Evolutionary conservation across 2,113 vertebrate genomes (phyloP).

Genomic region (Tachysurus fulvidraco): DNA sequence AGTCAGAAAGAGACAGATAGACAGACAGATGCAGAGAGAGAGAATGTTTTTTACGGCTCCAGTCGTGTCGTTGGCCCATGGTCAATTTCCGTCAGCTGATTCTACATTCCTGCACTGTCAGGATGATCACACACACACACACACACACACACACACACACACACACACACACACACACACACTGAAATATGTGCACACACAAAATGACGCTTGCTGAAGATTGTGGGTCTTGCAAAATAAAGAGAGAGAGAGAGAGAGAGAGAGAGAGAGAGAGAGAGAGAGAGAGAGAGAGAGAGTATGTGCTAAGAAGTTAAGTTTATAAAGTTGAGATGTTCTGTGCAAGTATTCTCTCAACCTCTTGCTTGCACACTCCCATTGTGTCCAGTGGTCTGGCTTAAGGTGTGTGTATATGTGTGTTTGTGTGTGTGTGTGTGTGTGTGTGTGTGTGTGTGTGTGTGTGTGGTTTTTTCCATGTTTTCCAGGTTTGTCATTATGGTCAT

Average conservation of each 20-base stretch:
- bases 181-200: not conserved
- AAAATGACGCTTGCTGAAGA: not conserved
- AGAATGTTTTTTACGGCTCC: slow-evolving; percentile 36
- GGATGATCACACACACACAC: slow-evolving; percentile 3
- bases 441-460: not conserved
- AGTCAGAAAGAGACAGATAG: not conserved
- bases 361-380: not conserved
- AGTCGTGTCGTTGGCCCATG: slow-evolving; percentile 59
- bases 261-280: not conserved
- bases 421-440: not conserved
- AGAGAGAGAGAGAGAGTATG: not conserved
- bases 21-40: not conserved
- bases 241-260: not conserved
- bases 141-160: slow-evolving; percentile 14
- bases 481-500: slow-evolving; percentile 23
- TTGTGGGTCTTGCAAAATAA: not conserved
- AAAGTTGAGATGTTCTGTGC: not conserved
- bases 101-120: slow-evolving; percentile 57
- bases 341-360: not conserved
- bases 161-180: no score
- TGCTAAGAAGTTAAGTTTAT: not conserved
- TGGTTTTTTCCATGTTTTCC: not conserved
- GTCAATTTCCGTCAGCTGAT: slow-evolving; percentile 58
- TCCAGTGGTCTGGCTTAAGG: not conserved
- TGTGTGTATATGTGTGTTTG: not conserved